Percentiles rank a stretch among this genome's conserved stretches.
These are phyloP conservation scores for Digitonthophagus gazella DNA, from an alignment of 2,888 invertebrate genomes.

Conservation along the genomic window DNA sequence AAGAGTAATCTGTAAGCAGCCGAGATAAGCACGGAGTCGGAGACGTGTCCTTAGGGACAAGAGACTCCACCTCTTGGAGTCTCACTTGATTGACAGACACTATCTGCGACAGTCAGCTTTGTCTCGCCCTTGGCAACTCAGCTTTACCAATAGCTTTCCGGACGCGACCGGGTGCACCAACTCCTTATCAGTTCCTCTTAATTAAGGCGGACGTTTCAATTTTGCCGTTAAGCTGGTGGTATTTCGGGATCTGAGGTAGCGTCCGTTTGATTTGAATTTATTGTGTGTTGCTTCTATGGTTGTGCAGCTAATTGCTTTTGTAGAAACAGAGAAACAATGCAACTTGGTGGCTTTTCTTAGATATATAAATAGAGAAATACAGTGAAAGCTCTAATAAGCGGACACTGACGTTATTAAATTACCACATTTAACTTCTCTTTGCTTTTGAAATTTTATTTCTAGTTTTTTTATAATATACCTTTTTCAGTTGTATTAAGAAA, in stretches of 20 bases:
- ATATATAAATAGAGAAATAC: not conserved
- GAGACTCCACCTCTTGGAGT: not conserved
- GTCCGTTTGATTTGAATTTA: slow-evolving; percentile 13
- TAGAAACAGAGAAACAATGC: not conserved
- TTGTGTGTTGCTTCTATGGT: not conserved
- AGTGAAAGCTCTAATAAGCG: too few relatives aligned
- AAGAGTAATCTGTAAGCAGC: not conserved
- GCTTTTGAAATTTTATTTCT: too few relatives aligned
- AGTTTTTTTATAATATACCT: too few relatives aligned
- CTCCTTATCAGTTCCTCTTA: slow-evolving; percentile 26
- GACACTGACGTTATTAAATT: too few relatives aligned
- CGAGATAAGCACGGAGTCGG: not conserved
- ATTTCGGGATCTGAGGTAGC: slow-evolving; percentile 13
- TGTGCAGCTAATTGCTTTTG: not conserved
- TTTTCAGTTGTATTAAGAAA: too few relatives aligned
- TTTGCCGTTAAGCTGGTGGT: slow-evolving; percentile 24
- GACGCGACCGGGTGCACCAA: not conserved
- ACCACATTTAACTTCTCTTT: too few relatives aligned
- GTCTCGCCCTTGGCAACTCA: slow-evolving; percentile 20
- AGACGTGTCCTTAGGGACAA: not conserved
- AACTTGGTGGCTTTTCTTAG: not conserved
- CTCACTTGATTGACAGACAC: slow-evolving; percentile 30
- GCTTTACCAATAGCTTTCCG: slow-evolving; percentile 19
- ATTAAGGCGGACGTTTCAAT: slow-evolving; percentile 29
- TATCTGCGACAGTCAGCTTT: slow-evolving; percentile 26